Evolutionary conservation across 1,140 invertebrate species (phyloP).

Genomic region (Ceratina japonica): DNA sequence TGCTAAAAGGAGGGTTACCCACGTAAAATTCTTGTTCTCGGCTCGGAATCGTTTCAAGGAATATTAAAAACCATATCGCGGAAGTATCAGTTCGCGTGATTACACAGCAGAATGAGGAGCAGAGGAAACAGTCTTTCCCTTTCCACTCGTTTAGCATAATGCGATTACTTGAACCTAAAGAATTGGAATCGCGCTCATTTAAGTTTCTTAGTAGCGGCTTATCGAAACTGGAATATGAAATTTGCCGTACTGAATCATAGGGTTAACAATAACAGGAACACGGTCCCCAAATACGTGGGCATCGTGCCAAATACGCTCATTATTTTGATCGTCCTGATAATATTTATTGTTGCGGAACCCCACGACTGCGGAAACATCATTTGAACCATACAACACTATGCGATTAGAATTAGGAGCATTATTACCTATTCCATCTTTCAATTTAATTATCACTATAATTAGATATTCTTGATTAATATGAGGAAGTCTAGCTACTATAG

Average conservation of each 20-base stretch:
- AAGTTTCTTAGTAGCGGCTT: background rate
- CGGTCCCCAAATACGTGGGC: background rate
- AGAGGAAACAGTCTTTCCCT: background rate
- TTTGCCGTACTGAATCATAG: background rate
- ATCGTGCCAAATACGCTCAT: background rate
- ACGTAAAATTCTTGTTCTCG: background rate
- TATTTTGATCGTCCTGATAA: background rate
- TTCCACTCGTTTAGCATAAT: constrained; percentile 3
- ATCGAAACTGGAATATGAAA: background rate
- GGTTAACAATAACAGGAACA: background rate
- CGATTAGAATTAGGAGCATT: background rate
- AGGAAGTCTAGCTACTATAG: too few relatives aligned
- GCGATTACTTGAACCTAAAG: background rate
- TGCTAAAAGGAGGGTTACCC: background rate
- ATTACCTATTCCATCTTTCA: too few relatives aligned
- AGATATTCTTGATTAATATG: too few relatives aligned
- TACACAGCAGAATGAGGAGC: background rate
- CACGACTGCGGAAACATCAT: background rate
- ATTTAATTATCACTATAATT: too few relatives aligned
- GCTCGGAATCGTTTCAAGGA: background rate
- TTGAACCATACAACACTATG: background rate
- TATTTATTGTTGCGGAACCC: background rate
- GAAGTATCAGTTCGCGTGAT: background rate
- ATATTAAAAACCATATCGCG: constrained; percentile 4
- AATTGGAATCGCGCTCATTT: background rate